Evolutionary conservation across 1,140 invertebrate genomes (phyloP).

Genomic region (Cheumatopsyche charites): DNA sequence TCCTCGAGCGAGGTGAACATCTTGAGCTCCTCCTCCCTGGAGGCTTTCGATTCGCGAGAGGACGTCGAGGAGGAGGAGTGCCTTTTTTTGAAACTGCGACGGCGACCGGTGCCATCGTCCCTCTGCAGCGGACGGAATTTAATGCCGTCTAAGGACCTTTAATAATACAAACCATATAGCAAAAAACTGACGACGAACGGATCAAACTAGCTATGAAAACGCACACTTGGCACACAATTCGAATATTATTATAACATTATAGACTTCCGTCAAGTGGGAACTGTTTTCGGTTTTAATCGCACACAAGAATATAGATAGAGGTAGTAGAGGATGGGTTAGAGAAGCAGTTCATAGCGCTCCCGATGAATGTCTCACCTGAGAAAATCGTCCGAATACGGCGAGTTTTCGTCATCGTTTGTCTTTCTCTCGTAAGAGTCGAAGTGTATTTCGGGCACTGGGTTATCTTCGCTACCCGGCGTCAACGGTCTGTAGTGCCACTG

Average conservation of each 20-base stretch:
- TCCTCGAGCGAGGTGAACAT: conserved; percentile 67
- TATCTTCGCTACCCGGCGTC: conserved; percentile 50
- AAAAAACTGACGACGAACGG: not conserved
- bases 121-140: conserved; percentile 63
- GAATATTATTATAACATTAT: not conserved
- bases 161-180: conserved; percentile 47
- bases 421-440: conserved; percentile 59
- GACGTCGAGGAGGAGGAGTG: conserved; percentile 64
- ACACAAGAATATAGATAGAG: not conserved
- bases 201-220: not conserved
- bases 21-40: conserved; percentile 65
- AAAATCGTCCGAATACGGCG: conserved; percentile 57
- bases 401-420: conserved; percentile 46
- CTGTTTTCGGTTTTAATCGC: not conserved
- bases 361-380: conserved; percentile 56
- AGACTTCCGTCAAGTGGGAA: conserved; percentile 5
- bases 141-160: conserved; percentile 65
- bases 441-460: conserved; percentile 56
- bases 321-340: not conserved
- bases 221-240: not conserved
- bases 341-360: not conserved
- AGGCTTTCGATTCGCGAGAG: conserved; percentile 61
- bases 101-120: conserved; percentile 63
- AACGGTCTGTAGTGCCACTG: conserved; percentile 57
- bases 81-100: conserved; percentile 64